Percentiles rank a stretch among this genome's conserved stretches.
Conservation (phyloP, 64 coral and sea anemone species). For the Porites australiensis region DNA sequence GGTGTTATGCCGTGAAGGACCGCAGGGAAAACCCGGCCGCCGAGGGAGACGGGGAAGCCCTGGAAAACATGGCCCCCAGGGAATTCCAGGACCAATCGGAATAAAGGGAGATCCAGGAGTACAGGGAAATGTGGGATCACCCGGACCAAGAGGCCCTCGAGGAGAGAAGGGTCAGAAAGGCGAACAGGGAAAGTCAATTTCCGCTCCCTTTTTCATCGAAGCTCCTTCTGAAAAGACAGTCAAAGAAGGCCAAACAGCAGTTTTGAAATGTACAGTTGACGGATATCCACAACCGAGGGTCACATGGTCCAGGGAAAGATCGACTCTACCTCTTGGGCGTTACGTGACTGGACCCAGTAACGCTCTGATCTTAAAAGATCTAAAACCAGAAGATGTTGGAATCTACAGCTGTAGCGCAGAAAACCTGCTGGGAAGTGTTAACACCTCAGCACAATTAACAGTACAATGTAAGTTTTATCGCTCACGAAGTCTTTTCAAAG, state of each 20-base stretch:
- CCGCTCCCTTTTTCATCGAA: neutral
- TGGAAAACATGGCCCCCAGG: neutral
- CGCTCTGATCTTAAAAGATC: slow-evolving; percentile 2
- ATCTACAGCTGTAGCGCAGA: slow-evolving; percentile 46
- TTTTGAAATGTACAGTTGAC: slow-evolving; percentile 25
- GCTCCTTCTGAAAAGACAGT: neutral
- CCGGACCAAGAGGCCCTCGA: neutral
- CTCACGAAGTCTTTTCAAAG: no score
- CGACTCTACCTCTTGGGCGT: neutral
- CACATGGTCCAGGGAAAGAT: slow-evolving; percentile 2
- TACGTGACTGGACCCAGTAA: neutral
- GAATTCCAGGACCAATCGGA: neutral
- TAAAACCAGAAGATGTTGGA: slow-evolving; percentile 17
- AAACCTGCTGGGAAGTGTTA: slow-evolving; percentile 26
- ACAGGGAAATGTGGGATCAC: neutral
- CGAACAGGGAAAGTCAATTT: neutral
- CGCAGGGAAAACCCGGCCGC: no score
- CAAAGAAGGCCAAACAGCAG: slow-evolving; percentile 9
- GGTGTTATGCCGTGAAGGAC: no score
- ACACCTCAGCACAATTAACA: slow-evolving; percentile 2
- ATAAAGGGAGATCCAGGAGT: neutral
- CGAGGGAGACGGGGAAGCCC: neutral
- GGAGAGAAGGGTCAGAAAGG: slow-evolving; percentile 25
- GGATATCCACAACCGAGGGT: slow-evolving; percentile 49
- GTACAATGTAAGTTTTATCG: slow-evolving; percentile 25